Percentiles rank a stretch among this genome's conserved stretches.
Evolutionary conservation across 2,113 vertebrate genomes (phyloP).

Genomic region (Tursiops truncatus): DNA sequence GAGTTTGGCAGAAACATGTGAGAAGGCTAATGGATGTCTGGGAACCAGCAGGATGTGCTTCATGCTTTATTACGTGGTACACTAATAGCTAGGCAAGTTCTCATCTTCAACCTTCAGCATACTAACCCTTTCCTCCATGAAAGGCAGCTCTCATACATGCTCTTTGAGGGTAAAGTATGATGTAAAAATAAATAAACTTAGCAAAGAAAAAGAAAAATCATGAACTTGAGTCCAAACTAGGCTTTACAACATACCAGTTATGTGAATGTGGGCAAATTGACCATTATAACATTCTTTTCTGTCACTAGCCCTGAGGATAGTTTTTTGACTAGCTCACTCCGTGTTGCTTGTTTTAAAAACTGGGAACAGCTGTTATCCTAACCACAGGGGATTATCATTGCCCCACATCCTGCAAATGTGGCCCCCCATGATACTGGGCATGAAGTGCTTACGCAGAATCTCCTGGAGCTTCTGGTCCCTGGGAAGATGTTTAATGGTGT

Average conservation of each 20-base stretch:
- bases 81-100: background rate
- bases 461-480: slow-evolving; percentile 26
- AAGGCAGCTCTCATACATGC: background rate
- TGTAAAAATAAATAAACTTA: slow-evolving; percentile 20
- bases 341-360: background rate
- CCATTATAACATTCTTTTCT: background rate
- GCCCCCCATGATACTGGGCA: background rate
- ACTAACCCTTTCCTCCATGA: background rate
- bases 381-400: slow-evolving; percentile 29
- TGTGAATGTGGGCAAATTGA: background rate
- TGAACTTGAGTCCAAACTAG: background rate
- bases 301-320: background rate
- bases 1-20: background rate
- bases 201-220: background rate
- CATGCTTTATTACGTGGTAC: background rate
- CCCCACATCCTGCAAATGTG: slow-evolving; percentile 34
- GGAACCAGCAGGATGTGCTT: background rate
- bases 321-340: slow-evolving; percentile 22
- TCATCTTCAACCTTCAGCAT: background rate
- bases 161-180: background rate
- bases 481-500: slow-evolving; percentile 39
- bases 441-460: slow-evolving; percentile 44
- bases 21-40: background rate
- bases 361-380: slow-evolving; percentile 47
- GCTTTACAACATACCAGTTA: background rate